Base-by-base conservation (phyloP, 2,888 invertebrate species). In the Limnephilus marmoratus region DNA sequence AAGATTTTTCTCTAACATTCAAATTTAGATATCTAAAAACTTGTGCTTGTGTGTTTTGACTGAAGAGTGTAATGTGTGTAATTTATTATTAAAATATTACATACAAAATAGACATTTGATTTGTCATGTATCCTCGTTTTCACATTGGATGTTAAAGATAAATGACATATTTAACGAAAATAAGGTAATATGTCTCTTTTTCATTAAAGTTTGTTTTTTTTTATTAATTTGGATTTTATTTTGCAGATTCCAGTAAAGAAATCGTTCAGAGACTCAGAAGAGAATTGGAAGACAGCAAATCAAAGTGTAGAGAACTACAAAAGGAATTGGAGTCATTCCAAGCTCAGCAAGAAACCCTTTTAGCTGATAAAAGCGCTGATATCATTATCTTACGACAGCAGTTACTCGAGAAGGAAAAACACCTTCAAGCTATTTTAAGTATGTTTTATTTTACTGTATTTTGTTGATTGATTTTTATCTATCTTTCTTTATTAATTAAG, bases 291-390 rank as follows among this genome's bases (percentile, higher is more conserved):
- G 94, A 94, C 7, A 95, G 95, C 1, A 96, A 95, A 93, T 94
- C 94, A 0, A 95, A 95, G 45, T 94, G 95, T 85, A 95, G 94
- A 0, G 95, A 96, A 95, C 96, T 95, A 95, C 96, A 82, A 94
- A 97, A 95, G 94, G 95, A 93, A 90, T 95, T 94, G 92, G 94
- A 95, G 94, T 34, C 95, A 95, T 94, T 95, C 94, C 96, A 96
- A 94, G 90, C 95, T 94, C 94, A 96, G 94, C 92, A 94, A 95
- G 94, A 96, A 34, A 85, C 97, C 34, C 94, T 97, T 81, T 94
- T 97, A 91, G 96, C 96, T 0, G 97, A 97, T 94, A 98, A 98
- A 94, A 97, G 97, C 93, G 97, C 97, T 80, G 97, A 98, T 94
- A 97, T 97, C 68, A 97, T 97, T 92, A 96, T 96, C 90, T 94